A percentile compares a stretch with the other conserved stretches of the same genome.
Conservation (phyloP, 2,113 vertebrate species). For the Mormoops blainvillei region DNA sequence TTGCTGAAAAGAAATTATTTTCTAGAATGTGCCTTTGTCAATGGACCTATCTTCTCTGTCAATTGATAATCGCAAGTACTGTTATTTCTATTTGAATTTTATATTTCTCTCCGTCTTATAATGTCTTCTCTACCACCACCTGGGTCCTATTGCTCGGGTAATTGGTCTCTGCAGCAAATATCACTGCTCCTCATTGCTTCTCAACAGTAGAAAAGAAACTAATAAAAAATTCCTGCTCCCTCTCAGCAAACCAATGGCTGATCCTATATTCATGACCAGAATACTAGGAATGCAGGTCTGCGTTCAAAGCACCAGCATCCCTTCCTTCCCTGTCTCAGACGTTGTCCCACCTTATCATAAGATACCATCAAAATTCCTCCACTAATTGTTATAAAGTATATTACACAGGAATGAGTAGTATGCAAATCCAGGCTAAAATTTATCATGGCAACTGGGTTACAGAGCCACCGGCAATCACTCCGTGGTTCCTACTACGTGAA, state of each 20-base stretch:
- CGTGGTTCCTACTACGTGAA: not conserved
- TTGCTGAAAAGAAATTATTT: not conserved
- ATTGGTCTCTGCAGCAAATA: constrained; percentile 5
- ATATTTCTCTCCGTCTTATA: constrained; percentile 10
- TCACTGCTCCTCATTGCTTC: constrained; percentile 32
- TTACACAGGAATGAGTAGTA: not conserved
- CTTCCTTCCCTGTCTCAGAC: not conserved
- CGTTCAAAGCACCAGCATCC: not conserved
- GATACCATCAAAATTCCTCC: not conserved
- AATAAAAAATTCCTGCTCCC: not conserved
- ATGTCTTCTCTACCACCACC: not conserved
- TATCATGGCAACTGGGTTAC: not conserved
- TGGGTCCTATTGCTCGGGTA: not conserved
- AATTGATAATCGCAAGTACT: not conserved
- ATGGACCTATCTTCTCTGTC: not conserved
- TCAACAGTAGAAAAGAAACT: constrained; percentile 36
- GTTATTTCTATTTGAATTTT: constrained; percentile 4
- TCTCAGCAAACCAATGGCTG: fast-evolving
- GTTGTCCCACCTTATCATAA: not conserved
- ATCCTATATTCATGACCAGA: not conserved
- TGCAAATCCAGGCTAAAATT: not conserved
- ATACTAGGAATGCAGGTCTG: not conserved
- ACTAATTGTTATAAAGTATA: not conserved
- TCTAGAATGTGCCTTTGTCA: not conserved
- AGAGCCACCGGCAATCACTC: not conserved